Base-by-base conservation (phyloP, 2,888 invertebrate species). In the Drosophila tripunctata region DNA sequence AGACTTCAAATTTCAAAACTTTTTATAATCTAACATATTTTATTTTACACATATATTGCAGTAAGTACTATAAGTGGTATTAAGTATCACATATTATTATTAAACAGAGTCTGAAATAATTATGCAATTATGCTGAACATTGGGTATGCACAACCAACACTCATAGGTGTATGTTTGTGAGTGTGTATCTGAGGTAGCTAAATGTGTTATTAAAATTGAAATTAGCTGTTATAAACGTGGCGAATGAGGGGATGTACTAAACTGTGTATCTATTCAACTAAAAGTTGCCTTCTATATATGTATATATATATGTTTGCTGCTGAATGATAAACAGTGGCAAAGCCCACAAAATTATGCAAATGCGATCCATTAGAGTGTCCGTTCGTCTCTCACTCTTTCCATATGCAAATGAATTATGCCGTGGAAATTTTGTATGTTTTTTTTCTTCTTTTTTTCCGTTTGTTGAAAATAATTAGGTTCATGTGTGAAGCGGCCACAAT, bases 321-420 rank as follows among this genome's bases (percentile, higher is more conserved):
- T 17, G 27, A 52, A 64, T 40, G 36, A 6, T 36, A 54, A 24
- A 24, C 44, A 44, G 44, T 24, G 43, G 19, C 22, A 40, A 41
- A 24, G 40, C 55, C 27, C 22, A 54, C 50, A 36, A 72, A 65
- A 60, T 73, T 75, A 73, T 73, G 72, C 71, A 75, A 72, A 72
- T 74, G 52, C 38, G 47, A 51, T 35, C 55, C 71, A 75, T 73
- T 71, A 45, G 60, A 71, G 43, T 22, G 55, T 12, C 55, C 71
- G 71, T 73, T 71, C 41, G 60, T 66, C 40, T 22, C 51, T 12
- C 52, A 55, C 78, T 64, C 57, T 68, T 65, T 65, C n/a, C n/a
- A 65, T 72, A 68, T 75, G 74, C 74, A 64, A 75, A 75, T 75
- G 30, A 73, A 61, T 27, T 27, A 67, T 67, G 74, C 41, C 48